Evolutionary conservation across 2,888 invertebrate species (phyloP).

Genomic region (Phortica okadai): DNA sequence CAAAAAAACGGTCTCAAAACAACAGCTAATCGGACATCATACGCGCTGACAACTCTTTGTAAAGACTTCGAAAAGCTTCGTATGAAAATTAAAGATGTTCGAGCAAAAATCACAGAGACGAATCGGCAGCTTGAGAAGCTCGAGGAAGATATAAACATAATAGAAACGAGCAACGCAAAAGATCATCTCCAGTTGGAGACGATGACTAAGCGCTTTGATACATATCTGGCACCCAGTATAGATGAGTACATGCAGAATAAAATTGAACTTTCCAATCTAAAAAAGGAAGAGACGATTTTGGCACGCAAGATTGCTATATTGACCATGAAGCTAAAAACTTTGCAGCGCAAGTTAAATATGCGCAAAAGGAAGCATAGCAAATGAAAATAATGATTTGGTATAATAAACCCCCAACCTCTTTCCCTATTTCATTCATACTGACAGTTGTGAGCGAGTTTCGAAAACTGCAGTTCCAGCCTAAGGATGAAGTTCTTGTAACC

Average conservation of each 20-base stretch:
- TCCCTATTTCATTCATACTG: no score
- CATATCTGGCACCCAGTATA: constrained; percentile 77
- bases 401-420: no score
- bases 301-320: constrained; percentile 71
- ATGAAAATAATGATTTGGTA: no score
- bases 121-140: constrained; percentile 75
- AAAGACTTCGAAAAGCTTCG: constrained; percentile 53
- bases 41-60: constrained; percentile 77
- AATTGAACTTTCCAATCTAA: constrained; percentile 74
- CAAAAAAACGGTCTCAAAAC: constrained; percentile 78
- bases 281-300: constrained; percentile 73
- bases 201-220: constrained; percentile 71
- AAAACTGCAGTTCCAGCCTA: no score
- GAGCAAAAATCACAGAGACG: constrained; percentile 71
- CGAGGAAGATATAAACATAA: constrained; percentile 70
- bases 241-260: constrained; percentile 78
- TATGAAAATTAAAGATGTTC: not conserved
- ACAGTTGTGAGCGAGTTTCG: no score
- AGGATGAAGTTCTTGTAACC: no score
- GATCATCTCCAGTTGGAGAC: constrained; percentile 69
- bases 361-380: not conserved
- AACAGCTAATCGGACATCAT: not conserved
- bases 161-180: constrained; percentile 73
- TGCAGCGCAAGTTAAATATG: not conserved
- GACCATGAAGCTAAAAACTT: constrained; percentile 70